Evolutionary conservation across 2,113 vertebrate genomes (phyloP), one percentile per base, ranked within the genome.

Genomic region (Ranitomeya variabilis): DNA sequence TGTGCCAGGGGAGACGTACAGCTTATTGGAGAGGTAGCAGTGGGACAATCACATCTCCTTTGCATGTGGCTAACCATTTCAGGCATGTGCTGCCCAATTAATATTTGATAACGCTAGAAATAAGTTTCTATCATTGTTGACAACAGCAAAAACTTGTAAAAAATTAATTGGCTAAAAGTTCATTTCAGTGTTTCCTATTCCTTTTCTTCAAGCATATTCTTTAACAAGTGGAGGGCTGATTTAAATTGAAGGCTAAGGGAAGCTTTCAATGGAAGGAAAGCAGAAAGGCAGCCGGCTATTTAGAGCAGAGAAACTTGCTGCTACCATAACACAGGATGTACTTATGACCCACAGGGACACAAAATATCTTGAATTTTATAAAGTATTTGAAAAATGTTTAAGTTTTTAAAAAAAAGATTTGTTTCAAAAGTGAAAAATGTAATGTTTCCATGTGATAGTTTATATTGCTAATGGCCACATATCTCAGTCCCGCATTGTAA

Each of bases 81-180:
- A 91, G 92, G 91, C 91, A 91, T 93, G 90, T 90, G 89, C 91
- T 91, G 89, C 89, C 80, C 87, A 91, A 90, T 94, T 90, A 94
- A 94, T 93, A 93, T 93, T 94, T 93, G 89, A 94, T 89, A 89
- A 77, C 64, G 82, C 86, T 92, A 91, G 90, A 91, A 93, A 92
- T 91, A 93, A 93, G 92, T 93, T 93, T 94, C 92, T 93, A 93
- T 91, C 91, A 93, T 91, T 94, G 92, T 92, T 86, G 91, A 93
- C 91, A 92, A 93, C 90, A 90, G 91, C 91, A 93, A 94, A 93
- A 90, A 90, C 92, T 93, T 91, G 89, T 94, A 91, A 94, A 93
- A 91, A 91, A 90, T 92, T 92, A 89, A 91, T 91, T 89, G 91
- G 90, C 77, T 88, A 88, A 91, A 93, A 93, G 92, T 92, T 92